phyloP scores from a whole-genome alignment of 92 coral and sea anemone genomes.

The Epizoanthus stellaris region DNA sequence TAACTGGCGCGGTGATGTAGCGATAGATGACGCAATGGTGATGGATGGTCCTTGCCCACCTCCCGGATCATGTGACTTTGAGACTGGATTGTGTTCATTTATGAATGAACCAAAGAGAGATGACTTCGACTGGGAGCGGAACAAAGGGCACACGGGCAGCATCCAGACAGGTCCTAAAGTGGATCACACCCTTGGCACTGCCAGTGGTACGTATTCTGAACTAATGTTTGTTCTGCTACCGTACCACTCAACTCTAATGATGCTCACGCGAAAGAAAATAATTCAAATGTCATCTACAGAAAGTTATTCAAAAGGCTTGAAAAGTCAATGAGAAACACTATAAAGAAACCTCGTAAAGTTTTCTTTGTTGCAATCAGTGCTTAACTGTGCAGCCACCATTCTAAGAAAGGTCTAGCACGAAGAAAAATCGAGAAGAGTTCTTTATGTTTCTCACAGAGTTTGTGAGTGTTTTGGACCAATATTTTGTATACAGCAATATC shows the following conservation, averaged over 20 bases:
- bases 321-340: too few relatives aligned
- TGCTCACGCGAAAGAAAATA: too few relatives aligned
- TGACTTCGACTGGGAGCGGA: constrained; percentile 91
- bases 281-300: too few relatives aligned
- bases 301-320: too few relatives aligned
- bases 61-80: constrained; percentile 92
- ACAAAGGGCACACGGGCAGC: constrained; percentile 78
- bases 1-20: constrained; percentile 76
- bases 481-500: too few relatives aligned
- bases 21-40: constrained; percentile 80
- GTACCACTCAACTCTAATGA: too few relatives aligned
- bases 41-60: constrained; percentile 81
- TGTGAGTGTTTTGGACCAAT: not conserved
- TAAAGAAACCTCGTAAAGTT: too few relatives aligned
- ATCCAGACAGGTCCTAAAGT: constrained; percentile 85
- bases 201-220: constrained; percentile 57
- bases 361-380: too few relatives aligned
- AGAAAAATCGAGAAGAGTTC: too few relatives aligned
- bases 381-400: not conserved
- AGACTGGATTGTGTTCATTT: constrained; percentile 79
- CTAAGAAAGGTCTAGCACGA: not conserved
- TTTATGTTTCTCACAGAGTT: too few relatives aligned
- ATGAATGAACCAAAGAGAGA: constrained; percentile 81
- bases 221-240: too few relatives aligned
- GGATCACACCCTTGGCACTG: constrained; percentile 78